Evolutionary conservation across 2,113 vertebrate species (phyloP), one percentile per base, ranked within the genome.

Genomic region (Chloropsis hardwickii): DNA sequence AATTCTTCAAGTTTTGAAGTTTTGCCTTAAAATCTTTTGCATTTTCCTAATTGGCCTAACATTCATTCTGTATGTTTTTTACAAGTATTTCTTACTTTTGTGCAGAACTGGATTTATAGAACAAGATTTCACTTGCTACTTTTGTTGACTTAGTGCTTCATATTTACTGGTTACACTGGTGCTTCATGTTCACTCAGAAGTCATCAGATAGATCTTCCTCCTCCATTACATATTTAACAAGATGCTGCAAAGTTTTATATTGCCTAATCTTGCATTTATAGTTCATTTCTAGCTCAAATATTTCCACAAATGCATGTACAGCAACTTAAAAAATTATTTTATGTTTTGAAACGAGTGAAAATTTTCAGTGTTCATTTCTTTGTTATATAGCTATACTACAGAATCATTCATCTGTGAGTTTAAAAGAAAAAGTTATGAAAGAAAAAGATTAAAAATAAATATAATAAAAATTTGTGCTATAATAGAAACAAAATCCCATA

Each of bases 311-410:
- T n/a, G 19, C 5, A 50, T 6, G 31, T 27, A 3, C 7, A 22
- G 3, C 18, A 56, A n/a, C 8, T 56, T 56, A 2, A 31, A 45
- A 53, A 44, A 23, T 40, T 27, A 3, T 23, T 57, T 35, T 61
- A 9, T 39, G 12, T 39, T 79, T 70, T 61, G 17, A 82, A 86
- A 60, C 1, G 67, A 62, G 44, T 10, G 0, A 21, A 40, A 23
- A 9, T 2, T 50, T 65, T 20, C 3, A 6, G 1, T 6, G 17
- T n/a, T 64, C 1, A 17, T 22, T 50, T 76, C 12, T 60, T 89
- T 2, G 0, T 3, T 65, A 23, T 70, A 21, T 2, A 29, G 9
- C 4, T 57, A 21, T 72, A 70, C 42, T 44, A 35, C 3, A 40
- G 14, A 45, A 62, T 61, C 24, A 9, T 53, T 14, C 20, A 14